These are phyloP conservation scores for Chascanopsetta lugubris DNA, from an alignment of 2,113 vertebrate genomes.

Conservation along the genomic window DNA sequence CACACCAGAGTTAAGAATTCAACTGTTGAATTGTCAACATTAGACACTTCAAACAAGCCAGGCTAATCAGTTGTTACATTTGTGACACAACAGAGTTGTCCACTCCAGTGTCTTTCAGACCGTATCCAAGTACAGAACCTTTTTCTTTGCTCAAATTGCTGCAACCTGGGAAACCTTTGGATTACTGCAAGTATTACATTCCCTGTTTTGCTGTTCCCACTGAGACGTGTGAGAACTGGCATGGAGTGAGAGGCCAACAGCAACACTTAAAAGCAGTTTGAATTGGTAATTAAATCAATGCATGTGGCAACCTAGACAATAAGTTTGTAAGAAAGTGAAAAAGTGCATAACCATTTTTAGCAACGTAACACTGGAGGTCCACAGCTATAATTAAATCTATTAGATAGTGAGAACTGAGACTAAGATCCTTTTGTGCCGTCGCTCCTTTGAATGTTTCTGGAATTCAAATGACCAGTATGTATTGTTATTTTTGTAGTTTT, in stretches of 20 bases:
- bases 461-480: conserved; percentile 5
- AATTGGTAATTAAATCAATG: conserved; percentile 51
- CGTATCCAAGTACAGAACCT: conserved; percentile 3
- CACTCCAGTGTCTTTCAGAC: neutral
- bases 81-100: neutral
- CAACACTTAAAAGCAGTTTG: conserved; percentile 40
- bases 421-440: too few relatives aligned
- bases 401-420: neutral
- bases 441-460: neutral
- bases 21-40: neutral
- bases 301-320: conserved; percentile 37
- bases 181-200: conserved; percentile 37
- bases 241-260: conserved; percentile 40
- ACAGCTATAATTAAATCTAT: conserved; percentile 8
- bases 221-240: conserved; percentile 58
- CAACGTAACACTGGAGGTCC: conserved; percentile 10
- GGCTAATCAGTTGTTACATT: conserved; percentile 7
- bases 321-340: conserved; percentile 41
- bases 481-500: neutral
- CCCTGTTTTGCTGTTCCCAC: conserved; percentile 27
- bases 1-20: too few relatives aligned
- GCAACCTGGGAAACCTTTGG: conserved; percentile 52
- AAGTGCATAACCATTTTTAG: conserved; percentile 1
- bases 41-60: neutral
- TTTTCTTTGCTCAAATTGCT: conserved; percentile 28